phyloP scores from a whole-genome alignment of 2,888 invertebrate species.

The Lithophane socia region DNA sequence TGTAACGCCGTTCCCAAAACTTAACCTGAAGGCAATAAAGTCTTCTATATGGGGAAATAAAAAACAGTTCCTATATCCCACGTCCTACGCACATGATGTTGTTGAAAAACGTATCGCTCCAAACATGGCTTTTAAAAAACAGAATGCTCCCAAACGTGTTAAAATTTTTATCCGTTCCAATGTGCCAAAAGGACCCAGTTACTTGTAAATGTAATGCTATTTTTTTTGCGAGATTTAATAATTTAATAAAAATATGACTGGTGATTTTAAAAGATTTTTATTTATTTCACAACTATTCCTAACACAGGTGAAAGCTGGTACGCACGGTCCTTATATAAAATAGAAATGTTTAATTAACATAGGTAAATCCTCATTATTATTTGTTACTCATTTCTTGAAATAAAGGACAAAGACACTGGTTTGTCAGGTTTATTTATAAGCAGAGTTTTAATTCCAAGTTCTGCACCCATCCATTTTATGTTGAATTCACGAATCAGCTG shows the following conservation, averaged over 20 bases:
- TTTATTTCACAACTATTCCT: constrained; percentile 13
- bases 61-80: constrained; percentile 10
- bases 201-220: not conserved
- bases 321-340: not conserved
- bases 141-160: constrained; percentile 41
- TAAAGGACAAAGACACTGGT: constrained; percentile 87
- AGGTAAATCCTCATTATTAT: not conserved
- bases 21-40: not conserved
- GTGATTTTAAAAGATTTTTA: constrained; percentile 12
- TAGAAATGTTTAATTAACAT: not conserved
- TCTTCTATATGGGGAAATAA: not conserved
- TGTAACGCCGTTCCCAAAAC: constrained; percentile 9
- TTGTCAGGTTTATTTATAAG: constrained; percentile 95
- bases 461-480: constrained; percentile 91
- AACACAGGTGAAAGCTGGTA: not conserved
- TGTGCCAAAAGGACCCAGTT: constrained; percentile 27
- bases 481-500: constrained; percentile 92
- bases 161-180: constrained; percentile 54
- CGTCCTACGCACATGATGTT: constrained; percentile 67
- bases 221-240: not conserved
- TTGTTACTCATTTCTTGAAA: constrained; percentile 62
- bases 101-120: constrained; percentile 71
- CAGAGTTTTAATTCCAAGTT: constrained; percentile 92
- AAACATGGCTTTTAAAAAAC: constrained; percentile 61
- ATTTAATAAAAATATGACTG: constrained; percentile 7